phyloP scores from a whole-genome alignment of 1,140 invertebrate genomes.

The Arion vulgaris region DNA sequence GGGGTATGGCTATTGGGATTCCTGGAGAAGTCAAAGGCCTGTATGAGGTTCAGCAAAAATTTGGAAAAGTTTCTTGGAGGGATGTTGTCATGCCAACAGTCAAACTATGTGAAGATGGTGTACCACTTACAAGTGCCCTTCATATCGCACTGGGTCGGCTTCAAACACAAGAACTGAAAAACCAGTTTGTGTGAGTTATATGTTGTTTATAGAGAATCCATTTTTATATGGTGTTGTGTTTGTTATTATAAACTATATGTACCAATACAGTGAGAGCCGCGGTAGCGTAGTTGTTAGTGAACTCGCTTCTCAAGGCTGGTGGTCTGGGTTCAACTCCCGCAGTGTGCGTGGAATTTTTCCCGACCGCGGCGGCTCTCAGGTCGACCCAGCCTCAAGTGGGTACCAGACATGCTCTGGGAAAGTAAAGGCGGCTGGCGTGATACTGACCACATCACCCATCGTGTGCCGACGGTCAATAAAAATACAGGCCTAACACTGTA shows the following conservation, averaged over 20 bases:
- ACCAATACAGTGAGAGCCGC: neutral
- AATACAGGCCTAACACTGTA: too few species aligned
- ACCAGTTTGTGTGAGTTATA: slow-evolving; percentile 18
- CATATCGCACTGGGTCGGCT: neutral
- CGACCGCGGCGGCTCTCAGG: too few species aligned
- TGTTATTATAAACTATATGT: slow-evolving; percentile 7
- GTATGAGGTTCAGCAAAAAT: slow-evolving; percentile 9
- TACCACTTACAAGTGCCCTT: slow-evolving; percentile 20
- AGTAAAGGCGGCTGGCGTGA: too few species aligned
- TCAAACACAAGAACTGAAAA: neutral
- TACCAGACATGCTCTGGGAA: too few species aligned
- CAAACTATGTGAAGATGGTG: slow-evolving; percentile 25
- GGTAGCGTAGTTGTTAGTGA: too few species aligned
- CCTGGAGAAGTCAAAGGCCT: slow-evolving; percentile 17
- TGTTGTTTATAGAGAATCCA: neutral
- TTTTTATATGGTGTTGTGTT: slow-evolving; percentile 8
- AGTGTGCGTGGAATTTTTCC: too few species aligned
- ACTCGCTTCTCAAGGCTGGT: too few species aligned
- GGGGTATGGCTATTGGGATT: slow-evolving; percentile 1
- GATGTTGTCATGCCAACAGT: slow-evolving; percentile 30
- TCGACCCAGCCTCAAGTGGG: too few species aligned
- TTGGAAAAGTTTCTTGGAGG: slow-evolving; percentile 16
- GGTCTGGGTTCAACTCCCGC: too few species aligned
- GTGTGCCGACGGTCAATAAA: too few species aligned
- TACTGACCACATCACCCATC: too few species aligned